Evolutionary conservation across 2,888 invertebrate species (phyloP).

Genomic region (Monopis laevigella): DNA sequence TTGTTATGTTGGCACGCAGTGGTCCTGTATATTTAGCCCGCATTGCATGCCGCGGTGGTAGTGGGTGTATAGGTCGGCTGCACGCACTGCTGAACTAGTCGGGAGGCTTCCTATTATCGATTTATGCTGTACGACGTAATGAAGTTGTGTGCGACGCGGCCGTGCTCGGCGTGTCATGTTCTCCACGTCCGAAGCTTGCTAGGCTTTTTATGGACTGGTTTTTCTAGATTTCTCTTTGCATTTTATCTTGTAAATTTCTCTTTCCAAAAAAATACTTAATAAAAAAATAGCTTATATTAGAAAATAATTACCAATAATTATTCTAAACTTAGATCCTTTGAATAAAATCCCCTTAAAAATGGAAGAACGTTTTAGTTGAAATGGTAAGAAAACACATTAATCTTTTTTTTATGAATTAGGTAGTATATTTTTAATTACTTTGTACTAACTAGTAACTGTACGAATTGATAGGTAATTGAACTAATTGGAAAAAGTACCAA

Average conservation of each 20-base stretch:
- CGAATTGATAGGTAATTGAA: too few species aligned
- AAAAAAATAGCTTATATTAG: neutral
- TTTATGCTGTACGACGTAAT: conserved; percentile 34
- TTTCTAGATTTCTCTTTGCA: conserved; percentile 35
- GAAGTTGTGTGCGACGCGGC: conserved; percentile 28
- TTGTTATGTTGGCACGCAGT: conserved; percentile 32
- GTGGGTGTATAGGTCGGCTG: conserved; percentile 65
- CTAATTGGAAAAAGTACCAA: too few species aligned
- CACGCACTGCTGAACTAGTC: conserved; percentile 67
- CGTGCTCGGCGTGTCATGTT: conserved; percentile 15
- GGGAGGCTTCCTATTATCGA: conserved; percentile 64
- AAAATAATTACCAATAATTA: neutral
- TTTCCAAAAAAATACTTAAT: too few species aligned
- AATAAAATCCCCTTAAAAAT: too few species aligned
- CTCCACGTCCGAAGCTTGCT: conserved; percentile 27
- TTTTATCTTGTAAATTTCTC: conserved; percentile 5
- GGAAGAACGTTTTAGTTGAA: too few species aligned
- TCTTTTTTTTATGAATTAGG: too few species aligned
- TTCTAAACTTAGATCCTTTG: too few species aligned
- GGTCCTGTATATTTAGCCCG: conserved; percentile 62
- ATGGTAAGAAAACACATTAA: too few species aligned
- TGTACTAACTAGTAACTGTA: too few species aligned
- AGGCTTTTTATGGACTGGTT: conserved; percentile 35
- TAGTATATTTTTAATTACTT: too few species aligned
- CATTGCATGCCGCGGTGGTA: conserved; percentile 53